Evolutionary conservation across 2,797 vertebrate species (phyloP).

Genomic region (Mergus octosetaceus): DNA sequence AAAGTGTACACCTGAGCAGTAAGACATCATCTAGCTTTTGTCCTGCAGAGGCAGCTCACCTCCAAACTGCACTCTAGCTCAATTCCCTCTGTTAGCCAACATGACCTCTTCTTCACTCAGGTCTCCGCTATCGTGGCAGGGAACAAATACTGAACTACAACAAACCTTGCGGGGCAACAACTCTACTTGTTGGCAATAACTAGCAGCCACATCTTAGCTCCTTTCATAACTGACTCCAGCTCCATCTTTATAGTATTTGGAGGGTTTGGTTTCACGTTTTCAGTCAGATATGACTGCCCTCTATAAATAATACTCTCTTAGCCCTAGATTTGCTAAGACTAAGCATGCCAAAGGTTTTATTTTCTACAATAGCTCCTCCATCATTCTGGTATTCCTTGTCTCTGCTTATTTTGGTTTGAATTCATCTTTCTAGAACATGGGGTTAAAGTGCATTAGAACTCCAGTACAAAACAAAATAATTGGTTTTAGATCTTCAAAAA

Average conservation of each 20-base stretch:
- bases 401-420: slow-evolving; percentile 33
- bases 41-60: not conserved
- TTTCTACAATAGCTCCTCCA: slow-evolving; percentile 29
- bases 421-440: not conserved
- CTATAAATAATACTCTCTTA: not conserved
- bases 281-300: not conserved
- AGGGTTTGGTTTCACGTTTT: not conserved
- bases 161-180: not conserved
- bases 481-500: not conserved
- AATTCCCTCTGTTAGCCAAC: fast-evolving
- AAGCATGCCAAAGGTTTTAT: not conserved
- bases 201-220: not conserved
- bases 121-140: not conserved
- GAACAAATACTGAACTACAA: not conserved
- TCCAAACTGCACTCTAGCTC: not conserved
- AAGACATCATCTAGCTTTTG: not conserved
- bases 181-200: not conserved
- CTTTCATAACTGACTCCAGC: not conserved
- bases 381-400: slow-evolving; percentile 19
- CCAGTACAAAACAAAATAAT: not conserved
- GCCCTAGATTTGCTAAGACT: not conserved
- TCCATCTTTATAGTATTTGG: not conserved
- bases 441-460: slow-evolving; percentile 11
- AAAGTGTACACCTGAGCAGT: not conserved
- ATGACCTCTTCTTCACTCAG: not conserved